Percentiles rank a stretch among this genome's conserved stretches.
Conservation (phyloP, 2,797 vertebrate genomes). For the Sebastolobus alascanus region DNA sequence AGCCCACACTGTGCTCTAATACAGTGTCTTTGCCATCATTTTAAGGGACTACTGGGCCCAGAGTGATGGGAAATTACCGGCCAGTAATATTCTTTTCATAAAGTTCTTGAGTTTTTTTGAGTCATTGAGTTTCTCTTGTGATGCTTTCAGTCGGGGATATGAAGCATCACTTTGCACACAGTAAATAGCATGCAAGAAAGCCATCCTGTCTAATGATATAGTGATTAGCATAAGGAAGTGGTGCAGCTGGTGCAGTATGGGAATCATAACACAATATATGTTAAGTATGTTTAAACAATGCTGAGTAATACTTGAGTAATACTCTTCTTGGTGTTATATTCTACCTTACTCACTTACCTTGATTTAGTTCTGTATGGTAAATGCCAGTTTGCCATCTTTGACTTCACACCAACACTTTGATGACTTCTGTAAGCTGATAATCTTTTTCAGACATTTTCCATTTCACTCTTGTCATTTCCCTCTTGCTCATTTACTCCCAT, state of each 20-base stretch:
- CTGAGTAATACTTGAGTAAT: not conserved
- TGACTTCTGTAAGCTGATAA: not conserved
- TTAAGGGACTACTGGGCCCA: too few species aligned
- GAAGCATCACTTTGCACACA: not conserved
- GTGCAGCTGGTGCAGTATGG: conserved; percentile 27
- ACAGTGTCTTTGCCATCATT: not conserved
- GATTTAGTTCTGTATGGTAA: not conserved
- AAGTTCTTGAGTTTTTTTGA: not conserved
- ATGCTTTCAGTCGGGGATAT: not conserved
- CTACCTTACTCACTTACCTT: not conserved
- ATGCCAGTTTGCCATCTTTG: not conserved
- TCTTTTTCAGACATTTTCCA: conserved; percentile 12
- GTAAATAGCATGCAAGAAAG: not conserved
- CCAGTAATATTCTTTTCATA: not conserved
- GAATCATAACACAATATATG: not conserved
- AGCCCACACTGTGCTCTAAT: not conserved
- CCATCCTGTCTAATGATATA: conserved; percentile 17
- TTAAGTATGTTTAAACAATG: not conserved
- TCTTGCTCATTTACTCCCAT: conserved; percentile 17
- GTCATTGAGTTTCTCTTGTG: not conserved
- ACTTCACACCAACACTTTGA: conserved; percentile 45
- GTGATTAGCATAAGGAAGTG: conserved; percentile 4
- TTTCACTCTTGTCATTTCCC: conserved; percentile 32
- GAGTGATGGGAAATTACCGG: not conserved
- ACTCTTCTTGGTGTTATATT: conserved; percentile 6